Base-by-base conservation (phyloP, 2,113 vertebrate species). In the Macquaria australasica region DNA sequence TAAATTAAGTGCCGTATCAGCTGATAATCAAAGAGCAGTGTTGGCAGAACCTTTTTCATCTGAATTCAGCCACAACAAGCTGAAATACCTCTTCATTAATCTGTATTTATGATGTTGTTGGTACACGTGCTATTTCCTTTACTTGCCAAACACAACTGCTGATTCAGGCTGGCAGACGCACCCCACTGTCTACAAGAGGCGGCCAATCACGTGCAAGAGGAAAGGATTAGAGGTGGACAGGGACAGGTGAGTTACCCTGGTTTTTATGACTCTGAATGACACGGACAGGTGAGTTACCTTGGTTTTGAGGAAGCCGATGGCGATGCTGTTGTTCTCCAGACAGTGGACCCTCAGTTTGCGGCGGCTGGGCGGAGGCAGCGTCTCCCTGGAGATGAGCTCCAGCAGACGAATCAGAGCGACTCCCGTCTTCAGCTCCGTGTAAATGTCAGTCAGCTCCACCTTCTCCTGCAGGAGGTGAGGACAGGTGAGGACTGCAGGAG, bases 261-360 rank as follows among this genome's bases (percentile, higher is more conserved):
- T n/a, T 5, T 16, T 15, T 31, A 7, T 23, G 48, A 1, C 48
- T 18, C 8, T 12, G 31, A 6, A 0, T 15, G 62, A 14, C 14
- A 9, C 2, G 3, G 23, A 63, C 66, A 62, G 21, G 59, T n/a
- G 63, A 10, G 51, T 16, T 15, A 97, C 97, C 96, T 98, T 97
- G 79, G 96, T 95, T 90, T 96, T 97, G 71, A 99, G 96, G 94
- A 98, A 99, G 70, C 89, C 92, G 80, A 99, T 97, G 55, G 97
- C 97, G 67, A 94, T 96, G 96, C 96, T 96, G 94, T 97, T 99
- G 95, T 99, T 99, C 88, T 98, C 97, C 68, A 98, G 93, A 79
- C 95, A 98, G 94, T 98, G 97, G 18, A 97, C 96, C 0, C 97
- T 94, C 82, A 98, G 93, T 18, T 71, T 95, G 23, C 96, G 95